Percentiles rank a stretch among this genome's conserved stretches.
phyloP scores from a whole-genome alignment of 1,140 invertebrate genomes.

The Paracyclopina nana region DNA sequence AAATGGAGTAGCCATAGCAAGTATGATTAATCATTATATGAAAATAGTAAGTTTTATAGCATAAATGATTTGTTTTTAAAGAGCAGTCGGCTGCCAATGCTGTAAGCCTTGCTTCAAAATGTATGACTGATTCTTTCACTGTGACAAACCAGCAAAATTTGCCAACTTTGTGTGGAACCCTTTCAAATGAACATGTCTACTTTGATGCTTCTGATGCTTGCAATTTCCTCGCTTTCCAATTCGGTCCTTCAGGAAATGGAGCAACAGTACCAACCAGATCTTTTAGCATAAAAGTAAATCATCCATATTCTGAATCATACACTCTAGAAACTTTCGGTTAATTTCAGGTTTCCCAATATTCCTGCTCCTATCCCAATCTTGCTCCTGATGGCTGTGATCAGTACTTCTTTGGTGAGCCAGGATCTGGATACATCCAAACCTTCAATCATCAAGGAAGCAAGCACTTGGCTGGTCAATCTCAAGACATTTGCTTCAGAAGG shows the following conservation, averaged over 20 bases:
- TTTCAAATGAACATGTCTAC: too few relatives aligned
- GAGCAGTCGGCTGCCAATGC: background rate
- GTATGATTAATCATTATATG: too few relatives aligned
- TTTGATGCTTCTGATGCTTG: background rate
- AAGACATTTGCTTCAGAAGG: conserved; percentile 5
- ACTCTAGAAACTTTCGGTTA: too few relatives aligned
- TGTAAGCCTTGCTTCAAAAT: background rate
- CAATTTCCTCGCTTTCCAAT: background rate
- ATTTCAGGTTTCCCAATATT: conserved; percentile 1
- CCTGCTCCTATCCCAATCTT: background rate
- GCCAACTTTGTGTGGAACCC: too few relatives aligned
- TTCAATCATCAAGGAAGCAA: conserved; percentile 1
- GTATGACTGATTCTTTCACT: background rate
- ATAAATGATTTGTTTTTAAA: too few relatives aligned
- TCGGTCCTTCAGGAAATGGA: background rate
- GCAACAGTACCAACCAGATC: background rate
- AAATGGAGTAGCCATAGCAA: too few relatives aligned
- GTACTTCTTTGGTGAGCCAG: background rate
- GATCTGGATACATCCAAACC: background rate
- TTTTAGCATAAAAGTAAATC: background rate
- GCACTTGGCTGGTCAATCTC: conserved; percentile 7
- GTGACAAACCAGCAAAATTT: background rate
- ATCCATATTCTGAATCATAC: too few relatives aligned
- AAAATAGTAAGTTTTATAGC: too few relatives aligned
- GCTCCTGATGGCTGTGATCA: background rate